Evolutionary conservation across 2,888 invertebrate species (phyloP), one percentile per base, ranked within the genome.

Genomic region (Bembecia ichneumoniformis): DNA sequence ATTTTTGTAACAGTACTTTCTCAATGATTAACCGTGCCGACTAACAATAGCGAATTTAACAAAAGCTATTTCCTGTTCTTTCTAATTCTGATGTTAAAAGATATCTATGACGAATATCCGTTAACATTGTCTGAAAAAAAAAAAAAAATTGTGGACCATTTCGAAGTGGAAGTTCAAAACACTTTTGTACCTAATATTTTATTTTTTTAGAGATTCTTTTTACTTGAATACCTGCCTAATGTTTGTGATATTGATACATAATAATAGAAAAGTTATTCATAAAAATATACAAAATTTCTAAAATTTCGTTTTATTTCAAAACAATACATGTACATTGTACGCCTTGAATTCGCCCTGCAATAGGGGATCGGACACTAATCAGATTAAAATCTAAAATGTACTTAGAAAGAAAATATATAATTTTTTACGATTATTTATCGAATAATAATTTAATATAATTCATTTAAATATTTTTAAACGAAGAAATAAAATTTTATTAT

Each of bases 241-340:
- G 63, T 79, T 80, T 83, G 84, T 83, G 84, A 84, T 84, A 86
- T 73, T 76, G 75, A 77, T 73, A 61, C 55, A 57, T 49, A 72
- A 63, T 66, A 66, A 74, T 72, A 77, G 69, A 79, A 82, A 82
- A 82, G 77, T 68, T 82, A 79, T 80, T 82, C 80, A 83, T 81
- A 82, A 82, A 82, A 82, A 73, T 28, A 74, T 70, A 80, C 65
- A 84, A 84, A 84, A 83, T 78, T 82, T 82, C 76, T 81, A 82
- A 35, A 36, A 14, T 66, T 65, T 71, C 59, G 58, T 64, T 63
- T 66, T 15, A 44, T 52, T 48, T 45, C n/a, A 36, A 7, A n/a
- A 36, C 10, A 36, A 10, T 36, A 3, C 3, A 2, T 3, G 4
- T 3, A 3, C 17, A 17, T 3, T 20, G 20, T 20, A 5, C 20